phyloP scores from a whole-genome alignment of 2,113 vertebrate species.

The Apteryx owenii region DNA sequence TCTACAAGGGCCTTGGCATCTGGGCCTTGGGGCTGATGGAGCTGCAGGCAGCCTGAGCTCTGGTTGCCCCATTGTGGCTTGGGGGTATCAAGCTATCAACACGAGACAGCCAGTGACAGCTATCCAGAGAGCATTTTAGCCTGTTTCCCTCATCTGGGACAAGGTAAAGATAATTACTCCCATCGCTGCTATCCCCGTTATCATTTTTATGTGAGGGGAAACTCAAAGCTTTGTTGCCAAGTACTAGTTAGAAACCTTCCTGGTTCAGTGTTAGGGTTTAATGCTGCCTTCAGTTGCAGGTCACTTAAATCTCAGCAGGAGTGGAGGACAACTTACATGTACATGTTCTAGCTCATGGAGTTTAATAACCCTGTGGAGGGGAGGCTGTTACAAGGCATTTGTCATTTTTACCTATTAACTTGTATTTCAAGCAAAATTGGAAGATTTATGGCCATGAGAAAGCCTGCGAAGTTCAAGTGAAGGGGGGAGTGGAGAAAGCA shows the following conservation, averaged over 20 bases:
- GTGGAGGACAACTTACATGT: not conserved
- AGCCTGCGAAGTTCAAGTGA: not conserved
- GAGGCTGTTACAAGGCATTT: not conserved
- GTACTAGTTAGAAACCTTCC: not conserved
- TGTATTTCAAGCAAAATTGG: not conserved
- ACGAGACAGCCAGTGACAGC: not conserved
- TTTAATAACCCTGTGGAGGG: not conserved
- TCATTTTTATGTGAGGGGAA: not conserved
- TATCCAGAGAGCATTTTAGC: not conserved
- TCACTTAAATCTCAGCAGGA: not conserved
- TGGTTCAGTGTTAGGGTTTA: not conserved
- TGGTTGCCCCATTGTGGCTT: not conserved
- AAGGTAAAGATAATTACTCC: not conserved
- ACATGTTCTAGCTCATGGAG: not conserved
- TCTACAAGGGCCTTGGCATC: not conserved
- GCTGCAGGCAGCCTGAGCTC: not conserved
- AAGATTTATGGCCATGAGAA: not conserved
- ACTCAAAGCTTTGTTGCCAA: not conserved
- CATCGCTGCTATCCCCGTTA: not conserved
- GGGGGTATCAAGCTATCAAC: not conserved
- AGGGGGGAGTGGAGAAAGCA: not conserved
- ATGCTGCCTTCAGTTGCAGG: not conserved
- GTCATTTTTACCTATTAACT: not conserved
- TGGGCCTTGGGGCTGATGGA: not conserved
- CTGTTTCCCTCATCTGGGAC: not conserved